Percentiles rank a stretch among this genome's conserved stretches.
Evolutionary conservation across 2,113 vertebrate genomes (phyloP).

Genomic region (Xenopus laevis): DNA sequence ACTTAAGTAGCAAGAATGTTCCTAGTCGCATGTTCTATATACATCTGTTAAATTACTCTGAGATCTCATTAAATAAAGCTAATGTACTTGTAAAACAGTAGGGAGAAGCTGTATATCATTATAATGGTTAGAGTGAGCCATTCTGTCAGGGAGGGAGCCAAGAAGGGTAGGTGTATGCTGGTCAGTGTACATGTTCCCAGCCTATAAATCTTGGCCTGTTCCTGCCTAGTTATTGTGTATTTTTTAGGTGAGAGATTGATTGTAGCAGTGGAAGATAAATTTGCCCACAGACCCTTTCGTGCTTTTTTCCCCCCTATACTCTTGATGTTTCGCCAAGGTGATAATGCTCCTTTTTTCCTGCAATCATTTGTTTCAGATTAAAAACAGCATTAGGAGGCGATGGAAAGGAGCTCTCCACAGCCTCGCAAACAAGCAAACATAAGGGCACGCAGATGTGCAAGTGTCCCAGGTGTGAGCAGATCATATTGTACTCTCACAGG

Average conservation of each 20-base stretch:
- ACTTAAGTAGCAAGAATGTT: conserved; percentile 69
- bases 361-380: conserved; percentile 95
- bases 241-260: conserved; percentile 99
- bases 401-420: conserved; percentile 51
- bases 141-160: conserved; percentile 75
- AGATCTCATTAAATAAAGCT: conserved; percentile 97
- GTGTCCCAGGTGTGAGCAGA: conserved; percentile 59
- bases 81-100: conserved; percentile 99
- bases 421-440: conserved; percentile 51
- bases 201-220: conserved; percentile 98
- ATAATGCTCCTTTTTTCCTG: conserved; percentile 60
- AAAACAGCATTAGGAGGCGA: conserved; percentile 72
- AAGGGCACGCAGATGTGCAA: conserved; percentile 69
- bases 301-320: conserved; percentile 56
- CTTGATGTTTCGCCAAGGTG: conserved; percentile 69
- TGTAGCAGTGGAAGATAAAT: conserved; percentile 97
- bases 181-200: conserved; percentile 93
- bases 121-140: conserved; percentile 85
- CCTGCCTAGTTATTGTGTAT: conserved; percentile 98
- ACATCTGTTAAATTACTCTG: conserved; percentile 92
- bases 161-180: conserved; percentile 88
- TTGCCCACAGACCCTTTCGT: conserved; percentile 84
- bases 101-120: conserved; percentile 94
- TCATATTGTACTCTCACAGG: conserved; percentile 33
- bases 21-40: conserved; percentile 80